Base-by-base conservation (phyloP, 2,888 invertebrate genomes). In the Neoascia interrupta region DNA sequence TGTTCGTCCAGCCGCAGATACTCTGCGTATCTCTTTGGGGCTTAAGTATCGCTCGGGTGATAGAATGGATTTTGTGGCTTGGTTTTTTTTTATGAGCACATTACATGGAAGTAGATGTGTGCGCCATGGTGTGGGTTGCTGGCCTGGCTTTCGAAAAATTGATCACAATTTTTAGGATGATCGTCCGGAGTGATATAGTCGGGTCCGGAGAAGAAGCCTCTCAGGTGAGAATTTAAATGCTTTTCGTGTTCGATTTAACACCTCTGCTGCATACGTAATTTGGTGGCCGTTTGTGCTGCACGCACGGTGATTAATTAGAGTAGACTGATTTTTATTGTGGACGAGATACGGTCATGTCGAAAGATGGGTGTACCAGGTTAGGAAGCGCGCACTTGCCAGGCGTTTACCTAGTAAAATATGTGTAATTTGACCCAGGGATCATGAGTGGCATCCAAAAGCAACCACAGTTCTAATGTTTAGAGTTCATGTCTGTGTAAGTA, bases 211-310 rank as follows among this genome's bases (percentile, higher is more conserved):
- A 15, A 19, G 41, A 53, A 15, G 47, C 28, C 13, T 39, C 26
- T 37, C 37, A 79, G 79, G 79, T 79, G 79, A 79, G 72, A 79
- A 79, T 79, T 79, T 79, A 79, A 79, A 79, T 79, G 79, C 79
- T 79, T 79, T 66, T 43, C 54, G 79, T 79, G 72, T 79, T 72
- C 72, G 47, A 61, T 79, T 79, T 79, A 79, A 79, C 72, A 79
- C 79, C 66, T 79, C 61, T 23, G 66, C 15, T 66, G 79, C 79
- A 79, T 79, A 79, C 79, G 60, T 72, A 79, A 79, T 79, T 72
- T 61, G 66, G 54, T 79, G 72, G 49, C 66, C 31, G 31, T 53
- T 61, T 60, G 31, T 36, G 37, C 19, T 53, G 51, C 51, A 49
- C 61, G 26, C 51, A 39, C 49, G 19, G 45, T 37, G 72, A 79